A percentile compares a stretch with the other conserved stretches of the same genome.
Evolutionary conservation across 2,113 vertebrate species (phyloP).

Genomic region (Microcebus griseorufus): DNA sequence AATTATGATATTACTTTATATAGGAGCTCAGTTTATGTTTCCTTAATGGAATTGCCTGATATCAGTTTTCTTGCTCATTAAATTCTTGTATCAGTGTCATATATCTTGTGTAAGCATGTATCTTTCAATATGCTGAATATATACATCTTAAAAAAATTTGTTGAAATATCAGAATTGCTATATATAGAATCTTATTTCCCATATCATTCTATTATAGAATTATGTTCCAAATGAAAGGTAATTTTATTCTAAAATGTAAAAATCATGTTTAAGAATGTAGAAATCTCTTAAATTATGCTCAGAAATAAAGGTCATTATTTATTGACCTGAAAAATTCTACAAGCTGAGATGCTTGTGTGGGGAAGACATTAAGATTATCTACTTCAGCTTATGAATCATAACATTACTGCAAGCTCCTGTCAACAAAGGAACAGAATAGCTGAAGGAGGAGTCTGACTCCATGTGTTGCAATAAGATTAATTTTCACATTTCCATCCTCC

Average conservation of each 20-base stretch:
- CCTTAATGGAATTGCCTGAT: constrained; percentile 21
- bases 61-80: constrained; percentile 13
- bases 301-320: constrained; percentile 13
- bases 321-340: constrained; percentile 39
- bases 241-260: constrained; percentile 54
- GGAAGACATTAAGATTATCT: constrained; percentile 23
- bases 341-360: not conserved
- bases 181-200: constrained; percentile 9
- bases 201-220: constrained; percentile 30
- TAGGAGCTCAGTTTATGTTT: not conserved
- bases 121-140: constrained; percentile 6
- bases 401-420: not conserved
- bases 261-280: constrained; percentile 39
- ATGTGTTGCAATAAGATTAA: not conserved
- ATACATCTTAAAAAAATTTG: constrained; percentile 28
- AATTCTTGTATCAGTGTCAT: not conserved
- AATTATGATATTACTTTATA: not conserved
- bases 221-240: not conserved
- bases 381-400: not conserved
- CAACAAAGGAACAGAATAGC: constrained; percentile 24
- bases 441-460: not conserved
- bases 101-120: not conserved
- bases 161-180: constrained; percentile 25
- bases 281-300: constrained; percentile 24
- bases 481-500: constrained; percentile 31